Base-by-base conservation (phyloP, 2,797 vertebrate species). In the Garrulus glandarius region DNA sequence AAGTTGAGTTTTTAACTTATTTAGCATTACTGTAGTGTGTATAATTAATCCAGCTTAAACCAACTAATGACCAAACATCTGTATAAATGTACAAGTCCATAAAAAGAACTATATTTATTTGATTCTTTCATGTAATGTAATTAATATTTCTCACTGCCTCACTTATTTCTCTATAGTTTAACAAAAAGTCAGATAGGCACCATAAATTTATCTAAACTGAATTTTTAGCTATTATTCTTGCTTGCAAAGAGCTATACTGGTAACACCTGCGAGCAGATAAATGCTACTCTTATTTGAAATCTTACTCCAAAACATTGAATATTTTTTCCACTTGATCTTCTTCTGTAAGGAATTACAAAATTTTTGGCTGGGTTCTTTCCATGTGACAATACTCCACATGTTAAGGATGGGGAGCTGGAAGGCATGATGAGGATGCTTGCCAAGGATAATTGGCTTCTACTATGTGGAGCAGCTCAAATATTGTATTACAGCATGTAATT, bases 371-470 rank as follows among this genome's bases (percentile, higher is more conserved):
- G 34, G 74, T 97, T 87, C 84, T 91, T 98, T 97, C 96, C 95
- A 94, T 97, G 96, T 97, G 94, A 91, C 79, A 90, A 56, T 80
- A 64, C 79, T 97, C 94, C 90, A 95, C 93, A 96, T 97, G 77
- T 96, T 89, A 97, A 91, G 89, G 95, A 93, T 96, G 93, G 86
- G 61, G 59, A 96, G 84, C 57, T 97, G 95, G 96, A 97, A 86
- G 81, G 90, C 75, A 24, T 15, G 53, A 89, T 89, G 88, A 92
- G 82, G 85, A 85, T 96, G 8, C 10, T n/a, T 97, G 96, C 96
- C 97, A 98, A 96, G 94, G 97, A 96, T 97, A 97, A 97, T 90
- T 96, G 97, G 95, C 93, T 98, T 97, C 87, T 96, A 89, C 91
- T 72, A 92, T 96, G 94, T 94, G 91, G 92, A 97, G 74, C 86